Percentiles rank a stretch among this genome's conserved stretches.
phyloP scores from a whole-genome alignment of 2,888 invertebrate species.

The Masnerella sp. region DNA sequence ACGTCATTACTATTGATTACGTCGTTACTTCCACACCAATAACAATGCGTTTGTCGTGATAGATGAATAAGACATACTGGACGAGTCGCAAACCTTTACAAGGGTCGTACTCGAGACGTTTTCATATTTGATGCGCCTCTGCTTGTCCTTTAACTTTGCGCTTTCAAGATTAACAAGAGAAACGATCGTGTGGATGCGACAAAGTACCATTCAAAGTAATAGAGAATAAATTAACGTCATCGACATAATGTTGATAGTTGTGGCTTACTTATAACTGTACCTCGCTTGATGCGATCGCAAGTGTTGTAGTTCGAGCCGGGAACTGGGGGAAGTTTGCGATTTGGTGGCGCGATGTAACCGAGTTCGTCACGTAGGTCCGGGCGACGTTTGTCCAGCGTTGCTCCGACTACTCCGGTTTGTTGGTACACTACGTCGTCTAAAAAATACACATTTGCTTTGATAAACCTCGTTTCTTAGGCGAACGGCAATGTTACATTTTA shows the following conservation, averaged over 20 bases:
- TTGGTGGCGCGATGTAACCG: constrained; percentile 95
- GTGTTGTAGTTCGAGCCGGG: constrained; percentile 95
- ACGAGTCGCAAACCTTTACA: constrained; percentile 53
- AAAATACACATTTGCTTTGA: too few relatives aligned
- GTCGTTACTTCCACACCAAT: constrained; percentile 28
- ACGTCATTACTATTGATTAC: too few relatives aligned
- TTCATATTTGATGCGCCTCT: constrained; percentile 34
- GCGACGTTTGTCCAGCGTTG: constrained; percentile 89
- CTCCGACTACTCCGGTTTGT: constrained; percentile 85
- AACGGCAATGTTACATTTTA: not conserved
- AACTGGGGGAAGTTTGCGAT: constrained; percentile 93
- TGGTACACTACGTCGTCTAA: constrained; percentile 95
- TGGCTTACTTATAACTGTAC: constrained; percentile 93
- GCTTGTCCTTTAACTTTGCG: constrained; percentile 49
- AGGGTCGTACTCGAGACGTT: constrained; percentile 36
- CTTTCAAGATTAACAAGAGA: constrained; percentile 37
- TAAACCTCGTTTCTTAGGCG: too few relatives aligned
- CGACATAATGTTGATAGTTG: constrained; percentile 72
- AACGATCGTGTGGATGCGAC: constrained; percentile 75
- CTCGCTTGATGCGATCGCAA: constrained; percentile 95
- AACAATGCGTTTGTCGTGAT: constrained; percentile 23
- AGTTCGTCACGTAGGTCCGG: constrained; percentile 92
- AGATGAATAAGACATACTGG: constrained; percentile 31
- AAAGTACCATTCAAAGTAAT: constrained; percentile 66
- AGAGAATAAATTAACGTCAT: constrained; percentile 59